phyloP scores from a whole-genome alignment of 2,113 vertebrate species.

The Burhinus bistriatus region DNA sequence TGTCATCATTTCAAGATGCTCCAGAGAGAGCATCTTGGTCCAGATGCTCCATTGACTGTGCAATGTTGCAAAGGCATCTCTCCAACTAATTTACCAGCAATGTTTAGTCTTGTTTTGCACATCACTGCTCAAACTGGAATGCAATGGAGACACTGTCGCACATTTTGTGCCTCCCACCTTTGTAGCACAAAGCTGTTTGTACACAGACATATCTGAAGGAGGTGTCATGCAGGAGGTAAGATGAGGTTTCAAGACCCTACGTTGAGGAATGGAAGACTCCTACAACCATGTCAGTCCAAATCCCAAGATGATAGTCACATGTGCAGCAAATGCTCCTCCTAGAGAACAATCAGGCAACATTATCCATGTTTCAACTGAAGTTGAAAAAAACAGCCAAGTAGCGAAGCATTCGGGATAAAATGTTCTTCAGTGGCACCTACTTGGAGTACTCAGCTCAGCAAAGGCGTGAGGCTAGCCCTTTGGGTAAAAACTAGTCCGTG shows the following conservation, averaged over 20 bases:
- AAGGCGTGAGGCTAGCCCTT: background rate
- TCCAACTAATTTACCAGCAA: background rate
- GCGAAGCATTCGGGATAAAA: background rate
- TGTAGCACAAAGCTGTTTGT: background rate
- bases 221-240: background rate
- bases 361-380: background rate
- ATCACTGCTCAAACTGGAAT: background rate
- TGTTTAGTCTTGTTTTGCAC: background rate
- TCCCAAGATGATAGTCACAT: background rate
- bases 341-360: background rate
- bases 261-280: background rate
- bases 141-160: background rate
- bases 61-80: background rate
- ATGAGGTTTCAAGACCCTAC: background rate
- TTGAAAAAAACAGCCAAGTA: background rate
- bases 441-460: background rate
- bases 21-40: no score
- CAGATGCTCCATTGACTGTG: background rate
- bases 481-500: background rate
- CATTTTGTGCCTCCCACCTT: background rate
- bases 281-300: background rate
- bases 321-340: background rate
- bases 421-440: background rate
- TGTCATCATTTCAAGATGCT: background rate
- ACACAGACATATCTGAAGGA: background rate